Percentiles rank a stretch among this genome's conserved stretches.
Conservation (phyloP, 2,113 vertebrate genomes). For the Podarcis cretensis region DNA sequence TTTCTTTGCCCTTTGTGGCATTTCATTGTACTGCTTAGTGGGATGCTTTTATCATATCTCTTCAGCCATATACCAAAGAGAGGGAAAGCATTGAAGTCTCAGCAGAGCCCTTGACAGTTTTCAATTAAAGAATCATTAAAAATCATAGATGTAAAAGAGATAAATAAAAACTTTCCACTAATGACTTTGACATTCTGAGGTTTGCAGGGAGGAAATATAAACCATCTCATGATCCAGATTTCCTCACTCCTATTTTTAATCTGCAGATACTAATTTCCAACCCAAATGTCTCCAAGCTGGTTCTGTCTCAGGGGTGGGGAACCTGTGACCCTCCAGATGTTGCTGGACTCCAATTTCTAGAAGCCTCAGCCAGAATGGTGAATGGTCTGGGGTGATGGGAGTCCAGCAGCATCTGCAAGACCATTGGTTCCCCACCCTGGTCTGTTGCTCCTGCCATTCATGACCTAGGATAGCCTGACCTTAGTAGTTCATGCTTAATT, state of each 20-base stretch:
- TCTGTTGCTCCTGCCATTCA: too few relatives aligned
- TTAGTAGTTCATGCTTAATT: too few relatives aligned
- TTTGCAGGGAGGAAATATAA: conserved; percentile 36
- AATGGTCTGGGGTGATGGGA: too few relatives aligned
- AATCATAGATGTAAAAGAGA: conserved; percentile 40
- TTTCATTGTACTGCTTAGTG: conserved; percentile 32
- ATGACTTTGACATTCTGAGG: conserved; percentile 11
- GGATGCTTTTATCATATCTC: conserved; percentile 60
- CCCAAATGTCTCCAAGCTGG: not conserved
- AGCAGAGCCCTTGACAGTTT: conserved; percentile 49
- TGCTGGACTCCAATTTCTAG: too few relatives aligned
- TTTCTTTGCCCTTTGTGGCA: conserved; percentile 1
- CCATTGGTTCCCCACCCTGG: too few relatives aligned
- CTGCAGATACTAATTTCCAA: not conserved
- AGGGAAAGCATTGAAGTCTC: conserved; percentile 38
- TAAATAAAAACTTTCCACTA: conserved; percentile 31
- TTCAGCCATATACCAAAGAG: conserved; percentile 43
- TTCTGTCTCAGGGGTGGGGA: not conserved
- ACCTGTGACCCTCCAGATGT: not conserved
- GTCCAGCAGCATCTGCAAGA: too few relatives aligned
- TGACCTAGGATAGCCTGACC: too few relatives aligned
- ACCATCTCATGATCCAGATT: conserved; percentile 8
- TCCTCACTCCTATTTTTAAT: conserved; percentile 1
- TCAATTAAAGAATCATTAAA: conserved; percentile 56
- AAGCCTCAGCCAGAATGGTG: too few relatives aligned